Conservation (phyloP, 1,140 invertebrate species). For the Dendrolimus punctatus region DNA sequence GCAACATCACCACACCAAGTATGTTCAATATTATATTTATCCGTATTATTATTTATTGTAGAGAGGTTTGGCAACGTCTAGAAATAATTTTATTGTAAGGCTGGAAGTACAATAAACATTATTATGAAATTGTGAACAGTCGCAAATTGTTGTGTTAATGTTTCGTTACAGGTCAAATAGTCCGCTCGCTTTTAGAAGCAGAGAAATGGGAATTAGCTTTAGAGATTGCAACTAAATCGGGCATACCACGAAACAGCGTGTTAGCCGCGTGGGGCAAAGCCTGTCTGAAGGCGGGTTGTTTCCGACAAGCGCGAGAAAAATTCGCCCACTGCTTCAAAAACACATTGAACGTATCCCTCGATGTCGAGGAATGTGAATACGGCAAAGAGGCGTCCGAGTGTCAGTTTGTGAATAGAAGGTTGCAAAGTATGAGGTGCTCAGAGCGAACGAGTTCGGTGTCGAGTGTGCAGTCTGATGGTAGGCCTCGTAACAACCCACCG, state of each 20-base stretch:
- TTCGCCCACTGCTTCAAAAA: constrained; percentile 74
- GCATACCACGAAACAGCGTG: constrained; percentile 83
- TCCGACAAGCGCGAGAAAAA: constrained; percentile 80
- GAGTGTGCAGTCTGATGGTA: constrained; percentile 57
- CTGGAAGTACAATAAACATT: too few relatives aligned
- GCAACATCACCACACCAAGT: too few relatives aligned
- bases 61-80: too few relatives aligned
- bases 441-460: constrained; percentile 44
- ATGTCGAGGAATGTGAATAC: constrained; percentile 48
- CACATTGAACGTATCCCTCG: constrained; percentile 39
- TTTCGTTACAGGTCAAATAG: constrained; percentile 50
- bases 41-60: too few relatives aligned
- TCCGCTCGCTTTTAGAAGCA: constrained; percentile 77
- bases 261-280: constrained; percentile 91
- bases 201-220: constrained; percentile 89
- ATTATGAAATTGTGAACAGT: too few relatives aligned
- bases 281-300: constrained; percentile 85
- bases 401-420: constrained; percentile 37
- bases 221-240: constrained; percentile 89
- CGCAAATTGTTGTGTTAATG: neutral
- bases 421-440: constrained; percentile 29
- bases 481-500: constrained; percentile 74
- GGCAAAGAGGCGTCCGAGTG: constrained; percentile 49
- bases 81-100: too few relatives aligned
- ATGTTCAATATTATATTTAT: too few relatives aligned